A percentile compares a stretch with the other conserved stretches of the same genome.
Evolutionary conservation across 2,888 invertebrate genomes (phyloP).

Genomic region (Ophion costatus): DNA sequence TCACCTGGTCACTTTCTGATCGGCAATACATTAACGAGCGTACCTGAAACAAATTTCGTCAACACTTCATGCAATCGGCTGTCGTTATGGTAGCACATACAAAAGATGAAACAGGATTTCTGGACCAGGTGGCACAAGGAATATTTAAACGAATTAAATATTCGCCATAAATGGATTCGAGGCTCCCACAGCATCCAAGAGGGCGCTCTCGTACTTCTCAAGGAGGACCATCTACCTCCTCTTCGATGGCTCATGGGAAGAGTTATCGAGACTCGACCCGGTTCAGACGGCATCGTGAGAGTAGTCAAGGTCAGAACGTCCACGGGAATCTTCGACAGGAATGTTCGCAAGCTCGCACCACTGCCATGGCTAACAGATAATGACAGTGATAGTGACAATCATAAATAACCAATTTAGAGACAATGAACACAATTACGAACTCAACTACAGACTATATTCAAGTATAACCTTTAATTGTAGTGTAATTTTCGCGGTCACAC

Average conservation of each 20-base stretch:
- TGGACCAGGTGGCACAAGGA: constrained; percentile 62
- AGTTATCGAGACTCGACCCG: constrained; percentile 60
- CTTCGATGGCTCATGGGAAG: constrained; percentile 64
- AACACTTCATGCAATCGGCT: constrained; percentile 52
- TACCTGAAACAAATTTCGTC: constrained; percentile 48
- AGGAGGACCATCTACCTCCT: constrained; percentile 58
- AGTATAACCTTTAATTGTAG: no score
- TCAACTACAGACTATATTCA: no score
- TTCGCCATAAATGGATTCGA: constrained; percentile 38
- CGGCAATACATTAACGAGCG: constrained; percentile 61
- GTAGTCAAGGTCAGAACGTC: constrained; percentile 66
- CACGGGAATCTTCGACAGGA: not conserved
- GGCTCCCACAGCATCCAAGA: not conserved
- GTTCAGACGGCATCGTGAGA: constrained; percentile 61
- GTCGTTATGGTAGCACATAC: constrained; percentile 65
- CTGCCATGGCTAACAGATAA: no score
- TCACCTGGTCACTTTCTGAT: constrained; percentile 57
- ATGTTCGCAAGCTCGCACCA: not conserved
- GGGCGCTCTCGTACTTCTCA: constrained; percentile 26
- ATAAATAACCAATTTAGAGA: no score
- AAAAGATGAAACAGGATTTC: constrained; percentile 60
- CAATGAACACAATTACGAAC: no score
- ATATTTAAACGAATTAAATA: constrained; percentile 62
- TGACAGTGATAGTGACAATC: no score
- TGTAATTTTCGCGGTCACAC: no score